Conservation (phyloP, 2,888 invertebrate genomes). For the Apamea monoglypha region DNA sequence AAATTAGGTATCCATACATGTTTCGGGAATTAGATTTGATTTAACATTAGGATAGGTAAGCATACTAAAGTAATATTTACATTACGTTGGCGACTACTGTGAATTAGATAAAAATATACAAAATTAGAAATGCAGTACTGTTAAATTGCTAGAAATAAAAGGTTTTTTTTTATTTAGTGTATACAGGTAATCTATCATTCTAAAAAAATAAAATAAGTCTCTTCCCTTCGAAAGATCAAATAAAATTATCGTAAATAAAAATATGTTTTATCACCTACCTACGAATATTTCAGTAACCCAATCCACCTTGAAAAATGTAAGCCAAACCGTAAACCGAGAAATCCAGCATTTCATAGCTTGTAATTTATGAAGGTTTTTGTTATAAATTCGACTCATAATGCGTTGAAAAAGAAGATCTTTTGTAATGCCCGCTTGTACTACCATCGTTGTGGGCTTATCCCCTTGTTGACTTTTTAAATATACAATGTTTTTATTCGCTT, state of each 20-base stretch:
- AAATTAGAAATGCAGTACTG: not conserved
- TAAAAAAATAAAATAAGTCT: not conserved
- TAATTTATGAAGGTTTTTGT: constrained; percentile 60
- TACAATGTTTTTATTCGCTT: constrained; percentile 54
- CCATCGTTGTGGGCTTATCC: constrained; percentile 50
- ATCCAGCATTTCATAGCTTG: constrained; percentile 22
- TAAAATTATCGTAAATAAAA: constrained; percentile 11
- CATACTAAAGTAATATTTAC: not conserved
- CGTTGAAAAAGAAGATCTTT: constrained; percentile 59
- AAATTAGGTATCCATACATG: not conserved
- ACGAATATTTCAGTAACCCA: not conserved
- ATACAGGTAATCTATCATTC: not conserved
- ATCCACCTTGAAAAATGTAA: constrained; percentile 29
- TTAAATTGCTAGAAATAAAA: not conserved
- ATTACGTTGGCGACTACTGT: not conserved
- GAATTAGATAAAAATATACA: no score
- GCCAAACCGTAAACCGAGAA: not conserved
- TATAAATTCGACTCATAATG: constrained; percentile 48
- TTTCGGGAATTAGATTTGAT: not conserved
- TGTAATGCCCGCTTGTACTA: constrained; percentile 68
- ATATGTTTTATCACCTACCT: constrained; percentile 19
- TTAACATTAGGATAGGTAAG: not conserved
- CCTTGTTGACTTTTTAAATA: constrained; percentile 62
- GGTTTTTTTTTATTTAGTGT: no score
- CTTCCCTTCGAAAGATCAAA: no score